Evolutionary conservation across 2,797 vertebrate species (phyloP).

Genomic region (Ateles fusciceps): DNA sequence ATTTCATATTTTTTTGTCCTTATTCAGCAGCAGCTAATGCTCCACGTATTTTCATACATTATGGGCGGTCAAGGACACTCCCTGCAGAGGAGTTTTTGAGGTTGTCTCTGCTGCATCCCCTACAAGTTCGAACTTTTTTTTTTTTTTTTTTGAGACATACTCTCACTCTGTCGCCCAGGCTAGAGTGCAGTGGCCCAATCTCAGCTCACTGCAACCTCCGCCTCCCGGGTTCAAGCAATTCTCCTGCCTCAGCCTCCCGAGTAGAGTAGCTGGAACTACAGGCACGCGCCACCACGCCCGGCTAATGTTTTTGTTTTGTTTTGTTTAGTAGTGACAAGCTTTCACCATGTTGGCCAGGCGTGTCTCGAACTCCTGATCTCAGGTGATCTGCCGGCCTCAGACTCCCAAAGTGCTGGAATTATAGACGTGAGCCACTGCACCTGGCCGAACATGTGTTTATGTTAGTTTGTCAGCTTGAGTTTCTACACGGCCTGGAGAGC

Average conservation of each 20-base stretch:
- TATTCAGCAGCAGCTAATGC: neutral
- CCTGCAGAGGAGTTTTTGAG: neutral
- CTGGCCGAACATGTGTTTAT: neutral
- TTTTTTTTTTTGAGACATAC: neutral
- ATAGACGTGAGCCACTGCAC: neutral
- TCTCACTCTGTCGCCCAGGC: neutral
- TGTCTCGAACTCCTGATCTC: neutral
- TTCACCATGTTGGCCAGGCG: too few relatives aligned
- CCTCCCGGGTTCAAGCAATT: accelerated
- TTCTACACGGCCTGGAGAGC: too few relatives aligned
- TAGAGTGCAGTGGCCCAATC: neutral
- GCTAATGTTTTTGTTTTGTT: too few relatives aligned
- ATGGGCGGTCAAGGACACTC: too few relatives aligned
- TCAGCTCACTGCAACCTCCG: neutral
- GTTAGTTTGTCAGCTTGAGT: neutral
- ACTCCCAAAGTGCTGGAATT: neutral
- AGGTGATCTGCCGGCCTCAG: neutral
- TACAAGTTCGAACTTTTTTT: neutral
- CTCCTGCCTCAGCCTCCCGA: too few relatives aligned
- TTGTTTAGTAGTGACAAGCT: too few relatives aligned
- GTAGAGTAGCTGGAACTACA: too few relatives aligned
- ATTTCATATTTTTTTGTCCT: neutral
- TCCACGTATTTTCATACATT: neutral
- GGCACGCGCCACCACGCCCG: accelerated
- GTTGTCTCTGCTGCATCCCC: neutral